These are phyloP conservation scores for Delia radicum DNA, from an alignment of 1,140 invertebrate genomes.

Conservation along the genomic window DNA sequence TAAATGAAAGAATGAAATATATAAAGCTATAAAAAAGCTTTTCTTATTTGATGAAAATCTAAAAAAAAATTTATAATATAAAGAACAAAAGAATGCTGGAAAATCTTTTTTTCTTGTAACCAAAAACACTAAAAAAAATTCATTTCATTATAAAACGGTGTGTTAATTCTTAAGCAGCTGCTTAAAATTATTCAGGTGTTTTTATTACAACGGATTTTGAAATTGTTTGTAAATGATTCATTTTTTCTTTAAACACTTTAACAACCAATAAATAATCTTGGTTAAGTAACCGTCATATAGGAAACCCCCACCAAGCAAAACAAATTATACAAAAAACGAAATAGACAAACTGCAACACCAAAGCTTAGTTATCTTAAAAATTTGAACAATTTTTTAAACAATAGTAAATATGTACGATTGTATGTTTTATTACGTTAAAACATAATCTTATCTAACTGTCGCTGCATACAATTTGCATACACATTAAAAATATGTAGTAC, in stretches of 20 bases:
- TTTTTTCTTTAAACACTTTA: background rate
- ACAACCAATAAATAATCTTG: background rate
- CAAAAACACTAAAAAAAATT: background rate
- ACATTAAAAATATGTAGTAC: background rate
- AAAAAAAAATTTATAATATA: background rate
- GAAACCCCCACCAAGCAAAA: slow-evolving; percentile 12
- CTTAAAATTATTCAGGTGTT: slow-evolving; percentile 2
- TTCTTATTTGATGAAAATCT: slow-evolving; percentile 13
- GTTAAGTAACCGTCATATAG: slow-evolving; percentile 3
- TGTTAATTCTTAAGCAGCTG: background rate
- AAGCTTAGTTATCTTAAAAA: background rate
- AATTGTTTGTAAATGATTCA: slow-evolving; percentile 15
- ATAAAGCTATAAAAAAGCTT: background rate
- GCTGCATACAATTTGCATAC: slow-evolving; percentile 16
- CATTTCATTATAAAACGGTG: background rate
- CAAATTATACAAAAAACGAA: background rate
- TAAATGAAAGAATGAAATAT: slow-evolving; percentile 11
- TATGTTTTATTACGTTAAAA: background rate
- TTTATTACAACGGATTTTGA: slow-evolving; percentile 14
- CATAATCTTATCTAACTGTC: slow-evolving; percentile 13
- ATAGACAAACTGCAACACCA: background rate
- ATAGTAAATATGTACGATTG: background rate
- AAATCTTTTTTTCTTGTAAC: background rate
- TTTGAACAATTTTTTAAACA: slow-evolving; percentile 17
- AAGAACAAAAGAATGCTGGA: slow-evolving; percentile 5